phyloP scores from a whole-genome alignment of 2,797 vertebrate species.

The Meriones psammophilus region DNA sequence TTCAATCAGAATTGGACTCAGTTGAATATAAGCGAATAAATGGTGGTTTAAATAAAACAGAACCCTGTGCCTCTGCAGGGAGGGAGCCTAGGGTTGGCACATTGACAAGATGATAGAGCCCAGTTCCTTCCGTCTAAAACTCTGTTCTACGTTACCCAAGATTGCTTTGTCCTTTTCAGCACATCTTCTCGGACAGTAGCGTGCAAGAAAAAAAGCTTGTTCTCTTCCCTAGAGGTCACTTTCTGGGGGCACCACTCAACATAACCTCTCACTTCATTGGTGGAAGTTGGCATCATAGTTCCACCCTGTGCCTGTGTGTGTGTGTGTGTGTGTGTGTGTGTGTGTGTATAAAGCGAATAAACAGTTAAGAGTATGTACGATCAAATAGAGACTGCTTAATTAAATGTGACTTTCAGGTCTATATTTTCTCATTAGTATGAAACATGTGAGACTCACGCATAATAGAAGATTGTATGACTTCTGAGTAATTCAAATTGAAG shows the following conservation, averaged over 20 bases:
- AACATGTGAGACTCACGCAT: neutral
- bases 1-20: neutral
- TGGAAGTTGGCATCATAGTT: neutral
- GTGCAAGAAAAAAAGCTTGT: neutral
- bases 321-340: neutral
- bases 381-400: constrained; percentile 1
- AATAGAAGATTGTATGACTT: neutral
- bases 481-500: constrained; percentile 22
- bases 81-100: neutral
- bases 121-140: neutral
- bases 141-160: neutral
- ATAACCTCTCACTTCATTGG: neutral
- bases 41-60: neutral
- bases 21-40: constrained; percentile 8
- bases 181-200: neutral
- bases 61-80: neutral
- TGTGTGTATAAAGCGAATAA: neutral
- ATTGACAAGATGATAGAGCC: neutral
- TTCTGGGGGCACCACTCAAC: neutral
- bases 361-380: neutral
- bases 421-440: neutral
- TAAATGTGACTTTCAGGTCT: constrained; percentile 46
- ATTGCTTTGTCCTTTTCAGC: neutral
- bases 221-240: neutral
- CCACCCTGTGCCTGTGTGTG: neutral